Evolutionary conservation across 2,888 invertebrate genomes (phyloP), one percentile per base, ranked within the genome.

Genomic region (Monochamus alternatus): DNA sequence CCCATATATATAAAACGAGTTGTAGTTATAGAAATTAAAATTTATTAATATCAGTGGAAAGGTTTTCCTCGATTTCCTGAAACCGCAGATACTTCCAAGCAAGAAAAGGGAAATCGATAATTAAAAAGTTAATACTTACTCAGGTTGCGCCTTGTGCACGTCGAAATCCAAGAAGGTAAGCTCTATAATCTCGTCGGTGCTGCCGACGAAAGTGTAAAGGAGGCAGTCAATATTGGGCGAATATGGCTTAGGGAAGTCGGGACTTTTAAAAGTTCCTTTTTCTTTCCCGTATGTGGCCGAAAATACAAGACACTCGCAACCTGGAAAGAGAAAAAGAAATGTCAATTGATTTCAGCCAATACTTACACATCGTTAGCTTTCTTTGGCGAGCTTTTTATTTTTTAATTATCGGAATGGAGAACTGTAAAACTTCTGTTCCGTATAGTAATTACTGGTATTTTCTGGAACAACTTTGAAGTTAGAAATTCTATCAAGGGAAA

Each of bases 271-370:
- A 64, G 92, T 92, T 79, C 96, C 96, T 81, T 93, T 93, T 87
- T 94, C 94, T 89, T 93, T 94, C 84, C 94, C 94, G 87, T 93
- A 94, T 78, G 94, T 94, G 81, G 94, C 94, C 84, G 95, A 94
- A 90, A 93, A 96, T 78, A 94, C 92, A 83, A 96, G 90, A 89
- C 97, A 97, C 85, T 94, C 92, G 89, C 97, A 97, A 89, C 95
- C 96, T 96, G 92, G 72, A 91, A 91, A 65, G 67, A 73, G n/a
- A 76, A 72, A 72, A 69, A 64, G 30, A 69, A 58, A 31, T 14
- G 65, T 73, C 64, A 72, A 75, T 72, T 75, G 74, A 76, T 74
- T 66, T 47, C 66, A 55, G 55, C 63, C 67, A 64, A 75, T 72
- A 69, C 60, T 74, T 64, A 52, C 66, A 58, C 22, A 14, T 64